phyloP scores from a whole-genome alignment of 2,888 invertebrate genomes.

The Muscina levida region DNA sequence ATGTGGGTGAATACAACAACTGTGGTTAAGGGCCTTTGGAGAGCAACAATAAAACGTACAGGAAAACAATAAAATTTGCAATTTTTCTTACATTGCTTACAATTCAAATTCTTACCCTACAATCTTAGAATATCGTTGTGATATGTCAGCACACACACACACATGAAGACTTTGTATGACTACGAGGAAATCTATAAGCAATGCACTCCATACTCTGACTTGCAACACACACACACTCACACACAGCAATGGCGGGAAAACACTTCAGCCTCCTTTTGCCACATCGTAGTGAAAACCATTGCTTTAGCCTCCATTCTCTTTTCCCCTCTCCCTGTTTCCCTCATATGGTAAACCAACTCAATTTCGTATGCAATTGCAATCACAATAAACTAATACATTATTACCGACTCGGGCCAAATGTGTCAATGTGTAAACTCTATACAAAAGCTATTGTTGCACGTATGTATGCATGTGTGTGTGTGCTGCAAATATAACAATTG shows the following conservation, averaged over 20 bases:
- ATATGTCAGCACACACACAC: not conserved
- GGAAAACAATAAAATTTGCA: constrained; percentile 37
- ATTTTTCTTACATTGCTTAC: constrained; percentile 26
- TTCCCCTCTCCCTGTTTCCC: too few relatives aligned
- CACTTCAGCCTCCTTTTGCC: too few relatives aligned
- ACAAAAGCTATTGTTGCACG: constrained; percentile 24
- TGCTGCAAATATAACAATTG: too few relatives aligned
- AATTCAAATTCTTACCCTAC: constrained; percentile 7
- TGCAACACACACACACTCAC: too few relatives aligned
- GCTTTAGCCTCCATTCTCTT: too few relatives aligned
- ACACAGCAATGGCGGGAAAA: too few relatives aligned
- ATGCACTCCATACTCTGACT: constrained; percentile 40
- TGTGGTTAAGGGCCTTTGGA: constrained; percentile 32
- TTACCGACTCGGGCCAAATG: constrained; percentile 29
- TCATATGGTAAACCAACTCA: constrained; percentile 32
- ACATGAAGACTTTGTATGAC: constrained; percentile 22
- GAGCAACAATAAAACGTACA: constrained; percentile 27
- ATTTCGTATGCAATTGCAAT: constrained; percentile 44
- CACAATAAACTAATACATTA: constrained; percentile 26
- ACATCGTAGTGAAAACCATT: too few relatives aligned
- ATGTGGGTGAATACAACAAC: not conserved
- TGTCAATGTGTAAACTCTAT: constrained; percentile 23
- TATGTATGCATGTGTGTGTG: not conserved
- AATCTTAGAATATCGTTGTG: not conserved
- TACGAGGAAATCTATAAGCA: constrained; percentile 35